phyloP scores from a whole-genome alignment of 2,797 vertebrate genomes.

The Streptopelia turtur region DNA sequence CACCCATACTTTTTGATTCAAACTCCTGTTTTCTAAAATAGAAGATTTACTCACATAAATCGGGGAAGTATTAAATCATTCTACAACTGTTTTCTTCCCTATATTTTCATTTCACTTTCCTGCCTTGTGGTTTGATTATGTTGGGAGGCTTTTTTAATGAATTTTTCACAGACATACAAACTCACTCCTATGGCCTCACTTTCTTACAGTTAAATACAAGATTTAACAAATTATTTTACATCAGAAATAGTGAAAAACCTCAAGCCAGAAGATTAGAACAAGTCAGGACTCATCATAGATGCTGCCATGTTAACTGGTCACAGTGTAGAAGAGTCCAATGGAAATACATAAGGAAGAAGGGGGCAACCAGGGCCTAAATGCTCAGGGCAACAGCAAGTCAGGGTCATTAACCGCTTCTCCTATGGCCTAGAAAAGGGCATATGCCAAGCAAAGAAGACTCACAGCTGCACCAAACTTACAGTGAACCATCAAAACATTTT shows the following conservation, averaged over 20 bases:
- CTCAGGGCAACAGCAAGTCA: not conserved
- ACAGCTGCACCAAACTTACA: not conserved
- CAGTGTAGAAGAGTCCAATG: not conserved
- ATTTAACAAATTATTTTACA: not conserved
- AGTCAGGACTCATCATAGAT: not conserved
- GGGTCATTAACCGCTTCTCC: not conserved
- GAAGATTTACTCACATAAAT: not conserved
- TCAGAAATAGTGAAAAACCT: not conserved
- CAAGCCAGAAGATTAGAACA: not conserved
- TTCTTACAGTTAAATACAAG: not conserved
- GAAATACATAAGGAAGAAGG: not conserved
- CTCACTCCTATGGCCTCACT: not conserved
- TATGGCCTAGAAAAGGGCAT: not conserved
- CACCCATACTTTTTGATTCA: not conserved
- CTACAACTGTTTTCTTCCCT: not conserved
- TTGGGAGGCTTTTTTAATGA: not conserved
- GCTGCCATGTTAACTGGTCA: not conserved
- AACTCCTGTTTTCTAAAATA: not conserved
- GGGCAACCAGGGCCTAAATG: not conserved
- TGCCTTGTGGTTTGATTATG: not conserved
- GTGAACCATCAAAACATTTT: not conserved
- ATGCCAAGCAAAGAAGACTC: not conserved
- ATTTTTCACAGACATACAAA: not conserved
- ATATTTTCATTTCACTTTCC: not conserved
- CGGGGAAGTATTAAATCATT: not conserved